Base-by-base conservation (phyloP, 1,140 invertebrate species). In the Diploscapter pachys region DNA sequence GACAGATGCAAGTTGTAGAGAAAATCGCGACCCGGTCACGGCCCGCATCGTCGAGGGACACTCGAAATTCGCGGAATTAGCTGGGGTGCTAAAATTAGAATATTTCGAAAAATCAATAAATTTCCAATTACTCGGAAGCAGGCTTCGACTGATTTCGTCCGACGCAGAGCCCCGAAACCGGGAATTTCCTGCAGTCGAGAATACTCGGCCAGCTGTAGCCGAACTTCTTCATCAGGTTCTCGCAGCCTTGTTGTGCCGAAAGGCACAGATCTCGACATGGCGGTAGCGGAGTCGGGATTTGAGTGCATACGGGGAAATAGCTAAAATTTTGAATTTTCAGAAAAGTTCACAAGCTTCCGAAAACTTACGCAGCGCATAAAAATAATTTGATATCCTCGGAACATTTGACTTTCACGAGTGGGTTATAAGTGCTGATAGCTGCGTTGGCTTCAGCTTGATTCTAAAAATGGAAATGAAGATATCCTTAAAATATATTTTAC, bases 401-500 rank as follows among this genome's bases (percentile, higher is more conserved):
- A 86, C 96, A 99, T 79, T 94, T 91, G 4, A 97, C 91, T 88
- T 98, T 97, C 2, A 98, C 92, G n/a, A 99, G 87, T 3, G 96
- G 94, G 72, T 92, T 92, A 85, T 94, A 98, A 83, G 95, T 92
- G 85, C 96, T 92, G 0, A 98, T 91, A 81, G 97, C 94, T 67
- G 92, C 87, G 2, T 92, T 94, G 31, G 96, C 96, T 80, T 98
- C 95, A 81, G 96, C 93, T 87, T 99, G 95, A 80, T 92, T 95
- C 54, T 31, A 31, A 31, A 31, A 31, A 31, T 31, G 31, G 31
- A 31, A 31, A 31, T 31, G 2, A 9, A 31, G n/a, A 64, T 6
- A 48, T 13, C 31, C 63, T 50, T 64, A 50, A 64, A 50, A 48
- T 68, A 31, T 0, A 31, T 31, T 31, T 31, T 31, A 1, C 31